Conservation (phyloP, 2,888 invertebrate species). For the Cenopis cana region DNA sequence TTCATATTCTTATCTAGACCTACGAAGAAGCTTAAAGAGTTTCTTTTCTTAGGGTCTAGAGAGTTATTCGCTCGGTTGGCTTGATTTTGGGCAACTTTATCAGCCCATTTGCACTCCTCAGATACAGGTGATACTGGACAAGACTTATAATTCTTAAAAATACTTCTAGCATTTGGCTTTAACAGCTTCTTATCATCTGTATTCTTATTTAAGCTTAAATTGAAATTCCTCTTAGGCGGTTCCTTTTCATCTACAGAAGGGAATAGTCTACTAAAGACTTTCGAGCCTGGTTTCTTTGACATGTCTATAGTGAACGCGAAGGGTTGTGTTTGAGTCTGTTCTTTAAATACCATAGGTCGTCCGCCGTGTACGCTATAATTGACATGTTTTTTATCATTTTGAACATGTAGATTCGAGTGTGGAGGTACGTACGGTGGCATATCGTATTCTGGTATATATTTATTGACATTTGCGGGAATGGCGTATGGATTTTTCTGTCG, state of each 20-base stretch:
- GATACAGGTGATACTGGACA: conserved; percentile 93
- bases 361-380: conserved; percentile 61
- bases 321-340: conserved; percentile 63
- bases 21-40: conserved; percentile 88
- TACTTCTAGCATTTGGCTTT: conserved; percentile 79
- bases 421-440: conserved; percentile 75
- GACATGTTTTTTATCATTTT: conserved; percentile 58
- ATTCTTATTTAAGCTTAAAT: conserved; percentile 67
- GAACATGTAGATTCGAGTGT: conserved; percentile 62
- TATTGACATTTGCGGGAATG: conserved; percentile 80
- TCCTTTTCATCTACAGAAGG: conserved; percentile 64
- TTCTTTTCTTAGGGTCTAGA: conserved; percentile 80
- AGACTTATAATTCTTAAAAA: conserved; percentile 89
- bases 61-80: conserved; percentile 63
- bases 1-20: conserved; percentile 82
- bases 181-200: conserved; percentile 67
- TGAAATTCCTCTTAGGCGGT: conserved; percentile 72
- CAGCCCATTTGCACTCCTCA: conserved; percentile 89
- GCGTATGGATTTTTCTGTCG: conserved; percentile 81
- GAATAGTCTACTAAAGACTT: conserved; percentile 78
- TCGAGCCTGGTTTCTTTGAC: conserved; percentile 68
- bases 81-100: conserved; percentile 68
- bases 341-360: conserved; percentile 71
- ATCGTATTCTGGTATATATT: conserved; percentile 71
- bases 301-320: conserved; percentile 73